Evolutionary conservation across 2,113 vertebrate genomes (phyloP), one percentile per base, ranked within the genome.

Genomic region (Larimichthys polyactis): DNA sequence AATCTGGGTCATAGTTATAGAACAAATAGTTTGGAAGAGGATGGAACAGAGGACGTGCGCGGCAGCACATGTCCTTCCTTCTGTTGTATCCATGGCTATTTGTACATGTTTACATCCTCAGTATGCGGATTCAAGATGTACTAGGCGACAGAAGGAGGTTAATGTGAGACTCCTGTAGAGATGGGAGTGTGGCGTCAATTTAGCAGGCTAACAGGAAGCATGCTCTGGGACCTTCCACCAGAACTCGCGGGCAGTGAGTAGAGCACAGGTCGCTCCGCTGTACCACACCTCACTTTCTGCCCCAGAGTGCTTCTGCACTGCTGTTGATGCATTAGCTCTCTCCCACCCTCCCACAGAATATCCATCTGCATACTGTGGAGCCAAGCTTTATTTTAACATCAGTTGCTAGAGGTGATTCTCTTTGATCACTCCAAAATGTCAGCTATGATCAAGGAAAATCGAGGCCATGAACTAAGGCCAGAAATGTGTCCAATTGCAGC

Each of bases 1-100:
- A 87, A 89, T 92, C 73, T 93, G 81, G 89, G 91, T 85, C 85
- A 91, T 72, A 91, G 79, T 90, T 81, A 63, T 46, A 69, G 72
- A 91, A 91, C 69, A 76, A 62, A 83, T 87, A 88, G 92, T 93
- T 93, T 66, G 27, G 46, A 12, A 51, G 68, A 54, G 71, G 67
- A 40, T 2, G 77, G 57, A 83, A 78, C 64, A 72, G 69, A 81
- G 71, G 55, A 76, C 32, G 75, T 78, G 68, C 85, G 75, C 71
- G 83, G 82, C 76, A 73, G 82, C 52, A 71, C 73, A 76, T 59
- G 83, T 73, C 83, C 81, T 86, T 83, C 82, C 66, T 71, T 75
- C 59, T 87, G 72, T 74, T 89, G 79, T 91, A 81, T 91, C 81
- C 82, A 79, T 67, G 60, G 66, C 17, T 88, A 72, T 83, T 86